Evolutionary conservation across 1,140 invertebrate genomes (phyloP).

Genomic region (Drosophila aff.): DNA sequence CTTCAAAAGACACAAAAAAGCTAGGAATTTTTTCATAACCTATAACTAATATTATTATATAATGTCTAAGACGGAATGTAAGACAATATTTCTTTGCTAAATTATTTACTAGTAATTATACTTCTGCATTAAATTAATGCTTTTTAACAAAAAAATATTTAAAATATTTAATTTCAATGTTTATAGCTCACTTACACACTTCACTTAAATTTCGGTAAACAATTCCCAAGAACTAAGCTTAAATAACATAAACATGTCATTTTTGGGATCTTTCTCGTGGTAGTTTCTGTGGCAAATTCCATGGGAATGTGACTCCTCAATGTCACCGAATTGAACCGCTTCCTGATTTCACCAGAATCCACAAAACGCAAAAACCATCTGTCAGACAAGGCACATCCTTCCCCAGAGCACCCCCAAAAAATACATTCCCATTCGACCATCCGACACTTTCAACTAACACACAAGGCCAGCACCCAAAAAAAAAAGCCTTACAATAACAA

Average conservation of each 20-base stretch:
- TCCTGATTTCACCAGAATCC: constrained; percentile 40
- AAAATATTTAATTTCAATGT: constrained; percentile 4
- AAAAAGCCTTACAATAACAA: constrained; percentile 41
- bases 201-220: constrained; percentile 6
- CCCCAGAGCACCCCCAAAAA: constrained; percentile 5
- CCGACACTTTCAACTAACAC: constrained; percentile 27
- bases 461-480: constrained; percentile 30
- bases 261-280: background rate
- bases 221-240: background rate
- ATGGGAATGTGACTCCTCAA: constrained; percentile 28
- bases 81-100: no score
- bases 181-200: background rate
- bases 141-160: background rate
- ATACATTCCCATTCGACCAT: constrained; percentile 35
- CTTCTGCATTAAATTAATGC: no score
- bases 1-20: background rate
- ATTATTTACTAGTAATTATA: no score
- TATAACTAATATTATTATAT: no score
- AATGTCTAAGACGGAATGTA: no score
- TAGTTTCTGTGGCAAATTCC: constrained; percentile 5
- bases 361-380: constrained; percentile 34
- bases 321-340: constrained; percentile 18
- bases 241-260: background rate
- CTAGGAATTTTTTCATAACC: no score
- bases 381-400: constrained; percentile 16